phyloP scores from a whole-genome alignment of 2,797 vertebrate species.

The Anguilla marmorata region DNA sequence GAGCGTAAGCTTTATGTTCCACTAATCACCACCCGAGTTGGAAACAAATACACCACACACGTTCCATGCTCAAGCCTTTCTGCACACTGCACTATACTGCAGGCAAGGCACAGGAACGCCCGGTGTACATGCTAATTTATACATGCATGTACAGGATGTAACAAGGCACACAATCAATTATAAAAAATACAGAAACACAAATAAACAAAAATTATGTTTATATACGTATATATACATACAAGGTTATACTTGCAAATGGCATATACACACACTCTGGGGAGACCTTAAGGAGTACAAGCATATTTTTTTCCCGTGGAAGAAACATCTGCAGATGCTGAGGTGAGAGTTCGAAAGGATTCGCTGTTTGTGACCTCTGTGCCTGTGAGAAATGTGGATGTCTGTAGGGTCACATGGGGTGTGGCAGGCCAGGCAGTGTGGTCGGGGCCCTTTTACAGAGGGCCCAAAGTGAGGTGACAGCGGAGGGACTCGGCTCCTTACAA shows the following conservation, averaged over 20 bases:
- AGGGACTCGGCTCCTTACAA: not conserved
- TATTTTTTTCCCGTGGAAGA: not conserved
- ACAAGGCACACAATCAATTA: not conserved
- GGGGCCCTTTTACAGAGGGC: not conserved
- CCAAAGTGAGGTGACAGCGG: not conserved
- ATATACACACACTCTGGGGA: constrained; percentile 11
- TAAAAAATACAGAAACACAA: constrained; percentile 3
- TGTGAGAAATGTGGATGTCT: not conserved
- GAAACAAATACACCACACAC: no score
- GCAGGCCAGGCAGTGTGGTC: not conserved
- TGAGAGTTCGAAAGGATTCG: not conserved
- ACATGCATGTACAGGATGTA: not conserved
- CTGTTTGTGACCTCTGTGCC: not conserved
- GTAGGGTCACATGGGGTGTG: not conserved
- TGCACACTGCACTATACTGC: not conserved
- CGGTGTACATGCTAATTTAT: not conserved
- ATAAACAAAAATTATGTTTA: constrained; percentile 20
- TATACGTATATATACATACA: constrained; percentile 23
- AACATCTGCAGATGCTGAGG: not conserved
- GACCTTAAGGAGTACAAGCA: not conserved
- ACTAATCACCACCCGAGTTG: no score
- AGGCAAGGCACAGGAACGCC: not conserved
- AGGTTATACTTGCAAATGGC: not conserved
- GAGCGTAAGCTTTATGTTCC: no score
- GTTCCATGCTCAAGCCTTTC: not conserved